These are phyloP conservation scores for Agelas oroides DNA, from an alignment of 37 sponge, comb jelly and placozoan species.

Conservation along the genomic window DNA sequence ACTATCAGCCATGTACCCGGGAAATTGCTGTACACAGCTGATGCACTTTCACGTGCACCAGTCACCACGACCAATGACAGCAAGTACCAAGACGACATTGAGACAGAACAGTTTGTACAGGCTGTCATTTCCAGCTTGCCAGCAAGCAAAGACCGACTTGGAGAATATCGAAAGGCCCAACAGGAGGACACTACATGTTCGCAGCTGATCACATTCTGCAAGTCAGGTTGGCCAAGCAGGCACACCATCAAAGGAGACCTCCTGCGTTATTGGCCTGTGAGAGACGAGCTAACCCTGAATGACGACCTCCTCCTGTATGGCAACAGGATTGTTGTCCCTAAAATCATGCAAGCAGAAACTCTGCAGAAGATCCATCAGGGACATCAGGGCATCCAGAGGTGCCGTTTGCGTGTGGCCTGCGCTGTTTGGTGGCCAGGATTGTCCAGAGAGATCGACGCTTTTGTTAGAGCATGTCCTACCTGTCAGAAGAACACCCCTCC, in stretches of 20 bases:
- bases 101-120: constrained; percentile 10
- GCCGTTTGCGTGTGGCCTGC: not conserved
- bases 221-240: constrained; percentile 16
- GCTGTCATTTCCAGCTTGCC: constrained; percentile 6
- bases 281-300: constrained; percentile 29
- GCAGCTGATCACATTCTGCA: not conserved
- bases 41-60: constrained; percentile 29
- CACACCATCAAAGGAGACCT: not conserved
- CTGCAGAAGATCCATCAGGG: constrained; percentile 32
- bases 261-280: constrained; percentile 16
- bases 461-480: constrained; percentile 3
- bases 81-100: not conserved
- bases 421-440: constrained; percentile 47
- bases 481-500: not conserved
- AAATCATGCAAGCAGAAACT: constrained; percentile 12
- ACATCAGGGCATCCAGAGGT: constrained; percentile 33
- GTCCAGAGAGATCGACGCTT: constrained; percentile 14
- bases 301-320: constrained; percentile 22
- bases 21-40: constrained; percentile 50
- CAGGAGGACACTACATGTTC: not conserved
- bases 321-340: constrained; percentile 20
- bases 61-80: not conserved
- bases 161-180: constrained; percentile 12
- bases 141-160: not conserved
- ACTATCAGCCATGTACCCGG: constrained; percentile 48